A percentile compares a stretch with the other conserved stretches of the same genome.
Evolutionary conservation across 2,113 vertebrate genomes (phyloP).

Genomic region (Asarcornis scutulata): DNA sequence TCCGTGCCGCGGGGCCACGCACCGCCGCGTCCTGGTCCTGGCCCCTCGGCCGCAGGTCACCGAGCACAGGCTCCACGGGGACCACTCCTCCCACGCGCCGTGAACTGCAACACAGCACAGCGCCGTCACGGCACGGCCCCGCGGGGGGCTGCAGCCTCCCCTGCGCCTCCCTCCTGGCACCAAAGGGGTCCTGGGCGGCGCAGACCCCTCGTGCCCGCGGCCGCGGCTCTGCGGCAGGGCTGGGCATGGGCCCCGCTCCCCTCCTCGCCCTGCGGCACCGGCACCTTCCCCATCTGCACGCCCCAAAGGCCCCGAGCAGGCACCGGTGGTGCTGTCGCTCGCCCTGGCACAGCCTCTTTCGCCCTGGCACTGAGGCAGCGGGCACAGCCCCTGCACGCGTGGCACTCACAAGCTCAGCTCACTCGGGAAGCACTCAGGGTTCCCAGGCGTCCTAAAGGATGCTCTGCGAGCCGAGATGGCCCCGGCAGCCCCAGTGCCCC

Average conservation of each 20-base stretch:
- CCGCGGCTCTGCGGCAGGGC: neutral
- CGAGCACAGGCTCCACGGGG: constrained; percentile 95
- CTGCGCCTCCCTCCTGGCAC: neutral
- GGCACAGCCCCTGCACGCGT: rapidly evolving
- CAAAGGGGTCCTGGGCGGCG: rapidly evolving
- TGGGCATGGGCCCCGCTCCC: rapidly evolving
- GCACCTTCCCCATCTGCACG: rapidly evolving
- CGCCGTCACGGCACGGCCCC: neutral
- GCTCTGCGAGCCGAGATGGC: rapidly evolving
- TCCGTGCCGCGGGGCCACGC: constrained; percentile 80
- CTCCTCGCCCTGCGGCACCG: rapidly evolving
- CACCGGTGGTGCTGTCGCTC: rapidly evolving
- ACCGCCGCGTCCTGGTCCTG: constrained; percentile 90
- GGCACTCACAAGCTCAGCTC: neutral
- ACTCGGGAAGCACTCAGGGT: rapidly evolving
- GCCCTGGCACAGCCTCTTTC: neutral
- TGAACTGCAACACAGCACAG: constrained; percentile 89
- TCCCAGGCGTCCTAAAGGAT: neutral
- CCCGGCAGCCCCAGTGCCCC: rapidly evolving
- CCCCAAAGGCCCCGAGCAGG: neutral
- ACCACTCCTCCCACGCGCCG: constrained; percentile 93
- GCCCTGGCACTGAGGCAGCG: rapidly evolving
- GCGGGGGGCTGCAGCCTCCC: neutral
- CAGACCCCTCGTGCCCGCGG: neutral
- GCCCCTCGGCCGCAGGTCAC: constrained; percentile 94